Base-by-base conservation (phyloP, 2,113 vertebrate genomes). In the Oreochromis niloticus region DNA sequence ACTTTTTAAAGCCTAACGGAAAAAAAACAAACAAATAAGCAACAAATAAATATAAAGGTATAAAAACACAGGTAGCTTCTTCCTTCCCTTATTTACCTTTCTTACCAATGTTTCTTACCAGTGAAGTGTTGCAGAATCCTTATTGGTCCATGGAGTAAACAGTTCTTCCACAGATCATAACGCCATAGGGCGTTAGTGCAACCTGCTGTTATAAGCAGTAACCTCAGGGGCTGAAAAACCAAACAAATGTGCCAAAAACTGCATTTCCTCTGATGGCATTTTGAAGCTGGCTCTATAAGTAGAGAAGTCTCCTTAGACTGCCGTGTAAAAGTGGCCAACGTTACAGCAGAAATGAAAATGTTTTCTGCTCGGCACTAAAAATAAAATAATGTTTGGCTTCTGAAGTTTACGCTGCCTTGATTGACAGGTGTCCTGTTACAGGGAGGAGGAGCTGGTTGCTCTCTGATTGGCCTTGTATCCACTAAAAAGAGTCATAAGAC, bases 21-120 rank as follows among this genome's bases (percentile, higher is more conserved):
- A 0, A 2, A 36, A 50, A 9, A 9, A 11, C 32, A 5, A 0
- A 1, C 0, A 24, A 48, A 19, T 30, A 78, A 50, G 71, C 4
- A 17, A 32, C 14, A 59, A 41, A 17, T 27, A 57, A 57, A 57
- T 16, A 56, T 12, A 27, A 57, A 19, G 24, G 14, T 27, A 17
- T 73, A 71, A 73, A 73, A 73, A 10, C 66, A 73, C 68, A 41
- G 34, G n/a, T 43, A 71, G n/a, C n/a, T 43, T 0, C 34, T 22
- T 68, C 19, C 63, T 68, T 13, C 19, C 46, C 12, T 43, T 71
- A 46, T 73, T 73, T 73, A 3, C 9, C 27, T 75, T 75, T 48
- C 24, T 75, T 30, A 46, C 68, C 16, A 6, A 6, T 75, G 68
- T 75, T 48, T 10, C 68, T 27, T 27, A 63, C 32, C 59, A 12